phyloP scores from a whole-genome alignment of 2,113 vertebrate genomes.

The Montifringilla adamsi region DNA sequence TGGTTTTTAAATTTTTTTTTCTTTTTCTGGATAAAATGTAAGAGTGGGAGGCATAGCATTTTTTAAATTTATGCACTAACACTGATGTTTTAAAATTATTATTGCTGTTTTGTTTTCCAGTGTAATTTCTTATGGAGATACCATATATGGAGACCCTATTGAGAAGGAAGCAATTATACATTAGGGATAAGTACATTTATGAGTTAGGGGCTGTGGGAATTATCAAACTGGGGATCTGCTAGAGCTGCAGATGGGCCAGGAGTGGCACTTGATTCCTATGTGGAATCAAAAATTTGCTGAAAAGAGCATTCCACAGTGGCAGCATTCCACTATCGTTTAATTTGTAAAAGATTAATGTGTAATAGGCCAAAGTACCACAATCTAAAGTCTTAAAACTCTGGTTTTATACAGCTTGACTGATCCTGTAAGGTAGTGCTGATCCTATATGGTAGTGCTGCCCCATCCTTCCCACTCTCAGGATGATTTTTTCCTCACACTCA shows the following conservation, averaged over 20 bases:
- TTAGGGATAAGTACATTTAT: background rate
- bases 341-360: background rate
- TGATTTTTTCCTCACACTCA: background rate
- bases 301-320: background rate
- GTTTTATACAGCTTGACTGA: background rate
- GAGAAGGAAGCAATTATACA: background rate
- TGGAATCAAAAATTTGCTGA: background rate
- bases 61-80: background rate
- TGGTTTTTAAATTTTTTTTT: rapidly evolving
- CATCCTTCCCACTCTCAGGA: background rate
- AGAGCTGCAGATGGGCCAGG: background rate
- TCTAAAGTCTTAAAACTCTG: background rate
- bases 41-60: rapidly evolving
- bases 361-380: background rate
- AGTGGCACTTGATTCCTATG: background rate
- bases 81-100: background rate
- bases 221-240: background rate
- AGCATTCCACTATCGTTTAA: background rate
- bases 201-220: background rate
- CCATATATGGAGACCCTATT: background rate
- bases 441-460: background rate
- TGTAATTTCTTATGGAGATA: background rate
- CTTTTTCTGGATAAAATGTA: background rate
- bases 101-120: background rate
- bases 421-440: background rate